Percentiles rank a stretch among this genome's conserved stretches.
These are phyloP conservation scores for Butorides virescens DNA, from an alignment of 2,113 vertebrate genomes.

Conservation along the genomic window DNA sequence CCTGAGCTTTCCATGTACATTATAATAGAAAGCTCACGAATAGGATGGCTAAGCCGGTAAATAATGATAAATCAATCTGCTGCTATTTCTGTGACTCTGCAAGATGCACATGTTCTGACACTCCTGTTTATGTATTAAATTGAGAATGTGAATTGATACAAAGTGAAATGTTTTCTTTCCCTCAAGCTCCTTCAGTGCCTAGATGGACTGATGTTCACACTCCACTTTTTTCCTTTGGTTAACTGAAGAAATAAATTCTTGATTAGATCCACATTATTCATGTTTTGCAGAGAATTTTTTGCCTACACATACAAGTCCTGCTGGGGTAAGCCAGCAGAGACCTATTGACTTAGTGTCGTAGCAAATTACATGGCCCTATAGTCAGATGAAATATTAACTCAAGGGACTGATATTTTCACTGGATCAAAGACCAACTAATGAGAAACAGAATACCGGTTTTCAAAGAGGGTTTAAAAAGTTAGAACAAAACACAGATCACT, in stretches of 20 bases:
- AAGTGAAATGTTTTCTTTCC: slow-evolving; percentile 46
- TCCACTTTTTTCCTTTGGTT: slow-evolving; percentile 27
- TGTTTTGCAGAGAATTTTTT: slow-evolving; percentile 30
- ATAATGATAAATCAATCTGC: slow-evolving; percentile 36
- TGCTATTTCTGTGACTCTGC: not conserved
- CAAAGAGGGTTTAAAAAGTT: slow-evolving; percentile 15
- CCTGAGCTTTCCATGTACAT: slow-evolving; percentile 19
- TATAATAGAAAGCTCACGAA: not conserved
- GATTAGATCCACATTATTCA: slow-evolving; percentile 38
- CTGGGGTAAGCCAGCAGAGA: slow-evolving; percentile 28
- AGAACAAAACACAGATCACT: not conserved
- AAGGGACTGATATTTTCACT: slow-evolving; percentile 39
- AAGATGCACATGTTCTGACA: slow-evolving; percentile 21
- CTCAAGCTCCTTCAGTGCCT: slow-evolving; percentile 4
- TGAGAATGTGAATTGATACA: slow-evolving; percentile 35
- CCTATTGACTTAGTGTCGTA: slow-evolving; percentile 35
- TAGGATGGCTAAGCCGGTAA: not conserved
- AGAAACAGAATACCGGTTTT: slow-evolving; percentile 32
- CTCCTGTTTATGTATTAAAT: slow-evolving; percentile 31
- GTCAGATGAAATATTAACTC: slow-evolving; percentile 29
- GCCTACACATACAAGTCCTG: slow-evolving; percentile 19
- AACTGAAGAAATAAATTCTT: slow-evolving; percentile 53
- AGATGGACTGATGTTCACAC: slow-evolving; percentile 31
- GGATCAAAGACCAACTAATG: slow-evolving; percentile 27
- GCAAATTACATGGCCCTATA: slow-evolving; percentile 35